Base-by-base conservation (phyloP, 2,888 invertebrate genomes). In the Anaspis maculata region DNA sequence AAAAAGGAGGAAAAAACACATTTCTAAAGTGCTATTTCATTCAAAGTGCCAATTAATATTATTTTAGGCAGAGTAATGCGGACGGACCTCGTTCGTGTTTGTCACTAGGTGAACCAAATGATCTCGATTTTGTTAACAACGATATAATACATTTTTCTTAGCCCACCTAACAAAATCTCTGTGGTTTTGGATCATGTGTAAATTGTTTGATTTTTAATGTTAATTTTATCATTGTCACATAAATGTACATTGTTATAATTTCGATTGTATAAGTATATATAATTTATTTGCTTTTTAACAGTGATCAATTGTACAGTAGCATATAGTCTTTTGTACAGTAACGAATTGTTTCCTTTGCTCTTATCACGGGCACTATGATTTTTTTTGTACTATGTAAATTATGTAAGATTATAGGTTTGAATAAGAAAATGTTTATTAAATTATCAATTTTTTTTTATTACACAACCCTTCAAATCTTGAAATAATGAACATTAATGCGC, bases 321-420 rank as follows among this genome's bases (percentile, higher is more conserved):
- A 47, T 49, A 57, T 56, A 61, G 57, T 55, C 58, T 64, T 65
- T 66, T 67, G 66, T 67, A 67, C 66, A 67, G 61, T 58, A 56
- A 53, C 45, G 47, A 54, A 51, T 53, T 48, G 54, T 60, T 59
- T 52, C 54, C 52, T 58, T 59, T 61, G 46, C 49, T 50, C 46
- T 13, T 40, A 46, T 41, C 35, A 45, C 57, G 56, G 64, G 56
- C 52, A 52, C 54, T 56, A 60, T 58, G 74, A 77, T 51, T 78
- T 79, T 77, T 79, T 81, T 82, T 81, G 80, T 82, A 81, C 80
- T 80, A 80, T 82, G 80, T 80, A 81, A 79, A 80, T 80, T 79
- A 79, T 80, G 79, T 81, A 80, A 76, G 78, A 77, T 76, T 76
- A 77, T 78, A 79, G 78, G 72, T 72, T 73, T 72, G 69, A 73